Evolutionary conservation across 2,113 vertebrate genomes (phyloP).

Genomic region (Panthera leo): DNA sequence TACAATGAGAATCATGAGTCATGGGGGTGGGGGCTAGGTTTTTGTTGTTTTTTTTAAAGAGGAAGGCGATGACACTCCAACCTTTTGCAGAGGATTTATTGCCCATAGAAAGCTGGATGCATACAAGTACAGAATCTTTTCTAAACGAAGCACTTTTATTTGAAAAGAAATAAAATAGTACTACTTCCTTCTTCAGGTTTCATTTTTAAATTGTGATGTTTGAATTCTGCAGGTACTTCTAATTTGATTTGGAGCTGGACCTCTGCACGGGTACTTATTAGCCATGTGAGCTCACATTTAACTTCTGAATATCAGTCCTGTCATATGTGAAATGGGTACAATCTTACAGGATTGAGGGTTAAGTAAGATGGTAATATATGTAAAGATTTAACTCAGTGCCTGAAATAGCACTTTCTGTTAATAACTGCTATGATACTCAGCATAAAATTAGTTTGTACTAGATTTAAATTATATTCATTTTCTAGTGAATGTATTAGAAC

Average conservation of each 20-base stretch:
- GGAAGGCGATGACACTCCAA: not conserved
- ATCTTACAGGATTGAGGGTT: not conserved
- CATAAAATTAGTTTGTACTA: not conserved
- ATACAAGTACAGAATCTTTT: not conserved
- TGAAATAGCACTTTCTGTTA: not conserved
- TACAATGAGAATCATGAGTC: not conserved
- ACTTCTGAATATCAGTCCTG: not conserved
- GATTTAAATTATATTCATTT: not conserved
- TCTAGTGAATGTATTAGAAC: not conserved
- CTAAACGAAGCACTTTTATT: constrained; percentile 29
- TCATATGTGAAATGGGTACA: not conserved
- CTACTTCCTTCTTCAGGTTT: not conserved
- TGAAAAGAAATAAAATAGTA: constrained; percentile 11
- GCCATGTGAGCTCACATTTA: not conserved
- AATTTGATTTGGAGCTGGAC: not conserved
- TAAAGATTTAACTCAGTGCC: not conserved
- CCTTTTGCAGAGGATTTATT: not conserved
- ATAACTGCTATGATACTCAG: not conserved
- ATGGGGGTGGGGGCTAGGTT: not conserved
- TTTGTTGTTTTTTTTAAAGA: not conserved
- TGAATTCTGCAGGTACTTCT: not conserved
- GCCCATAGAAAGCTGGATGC: not conserved
- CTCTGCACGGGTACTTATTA: not conserved
- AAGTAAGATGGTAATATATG: not conserved
- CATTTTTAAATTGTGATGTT: not conserved